These are phyloP conservation scores for Marisa cornuarietis DNA, from an alignment of 1,140 invertebrate species.

Conservation along the genomic window DNA sequence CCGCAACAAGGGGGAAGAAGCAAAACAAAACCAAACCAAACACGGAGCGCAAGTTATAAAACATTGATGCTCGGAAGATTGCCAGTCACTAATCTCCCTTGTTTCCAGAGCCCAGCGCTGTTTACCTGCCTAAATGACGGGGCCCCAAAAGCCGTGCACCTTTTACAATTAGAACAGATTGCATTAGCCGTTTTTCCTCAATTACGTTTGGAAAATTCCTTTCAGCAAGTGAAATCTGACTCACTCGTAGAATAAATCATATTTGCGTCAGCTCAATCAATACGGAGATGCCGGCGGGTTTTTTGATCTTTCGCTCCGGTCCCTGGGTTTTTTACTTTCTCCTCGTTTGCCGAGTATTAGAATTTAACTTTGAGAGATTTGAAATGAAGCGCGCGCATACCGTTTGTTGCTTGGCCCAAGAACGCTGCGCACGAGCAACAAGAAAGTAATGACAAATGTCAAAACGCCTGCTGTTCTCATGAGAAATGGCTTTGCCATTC, in stretches of 20 bases:
- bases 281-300: slow-evolving; percentile 2
- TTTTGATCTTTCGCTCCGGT: not conserved
- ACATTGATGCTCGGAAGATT: not conserved
- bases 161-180: slow-evolving; percentile 23
- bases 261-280: slow-evolving; percentile 14
- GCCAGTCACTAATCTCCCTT: not conserved
- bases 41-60: not conserved
- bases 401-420: not conserved
- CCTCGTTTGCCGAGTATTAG: slow-evolving; percentile 1
- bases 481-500: slow-evolving; percentile 14
- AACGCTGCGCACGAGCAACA: not conserved
- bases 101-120: not conserved
- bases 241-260: not conserved
- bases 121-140: slow-evolving; percentile 6
- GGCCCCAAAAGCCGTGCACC: not conserved
- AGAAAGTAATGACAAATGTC: slow-evolving; percentile 26
- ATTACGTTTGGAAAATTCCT: slow-evolving; percentile 2
- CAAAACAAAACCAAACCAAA: not conserved
- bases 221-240: not conserved
- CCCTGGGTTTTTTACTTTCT: not conserved
- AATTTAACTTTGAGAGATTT: slow-evolving; percentile 7
- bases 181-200: slow-evolving; percentile 12
- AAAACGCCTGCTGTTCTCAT: slow-evolving; percentile 13
- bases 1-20: not conserved
- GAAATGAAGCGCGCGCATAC: slow-evolving; percentile 6